A percentile compares a stretch with the other conserved stretches of the same genome.
These are phyloP conservation scores for Dyspetes luteomarginatus DNA, from an alignment of 2,888 invertebrate genomes.

Conservation along the genomic window DNA sequence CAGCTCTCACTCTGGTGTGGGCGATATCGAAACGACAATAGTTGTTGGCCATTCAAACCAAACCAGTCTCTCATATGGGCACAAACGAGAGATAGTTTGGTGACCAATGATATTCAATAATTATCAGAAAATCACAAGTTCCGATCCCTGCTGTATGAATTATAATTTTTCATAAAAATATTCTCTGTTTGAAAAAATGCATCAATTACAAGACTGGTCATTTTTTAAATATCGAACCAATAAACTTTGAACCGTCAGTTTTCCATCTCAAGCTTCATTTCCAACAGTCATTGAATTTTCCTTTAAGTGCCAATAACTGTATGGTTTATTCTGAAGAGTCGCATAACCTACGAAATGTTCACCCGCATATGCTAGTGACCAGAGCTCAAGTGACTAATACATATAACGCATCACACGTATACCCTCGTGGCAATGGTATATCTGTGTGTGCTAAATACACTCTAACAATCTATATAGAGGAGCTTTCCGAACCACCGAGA, in stretches of 20 bases:
- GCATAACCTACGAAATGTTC: conserved; percentile 21
- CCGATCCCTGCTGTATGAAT: no score
- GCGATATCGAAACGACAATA: conserved; percentile 30
- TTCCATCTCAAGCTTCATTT: background rate
- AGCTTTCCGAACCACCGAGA: background rate
- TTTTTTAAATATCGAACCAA: no score
- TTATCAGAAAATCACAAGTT: background rate
- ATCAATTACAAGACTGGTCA: no score
- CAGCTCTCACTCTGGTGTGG: conserved; percentile 38
- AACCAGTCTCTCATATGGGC: background rate
- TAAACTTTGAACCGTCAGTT: no score
- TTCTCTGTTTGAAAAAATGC: no score
- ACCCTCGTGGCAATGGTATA: conserved; percentile 5
- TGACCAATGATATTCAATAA: background rate
- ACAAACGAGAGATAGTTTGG: background rate
- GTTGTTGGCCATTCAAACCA: conserved; percentile 30
- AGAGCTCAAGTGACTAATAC: conserved; percentile 38
- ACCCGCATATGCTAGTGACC: conserved; percentile 43
- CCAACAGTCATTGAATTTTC: background rate
- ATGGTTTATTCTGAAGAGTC: background rate
- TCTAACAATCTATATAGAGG: background rate
- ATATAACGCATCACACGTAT: background rate
- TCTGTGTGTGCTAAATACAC: background rate
- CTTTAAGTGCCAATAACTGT: conserved; percentile 19
- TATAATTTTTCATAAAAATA: no score